Conservation (phyloP, 1,140 invertebrate genomes). For the Ladona fulva region DNA sequence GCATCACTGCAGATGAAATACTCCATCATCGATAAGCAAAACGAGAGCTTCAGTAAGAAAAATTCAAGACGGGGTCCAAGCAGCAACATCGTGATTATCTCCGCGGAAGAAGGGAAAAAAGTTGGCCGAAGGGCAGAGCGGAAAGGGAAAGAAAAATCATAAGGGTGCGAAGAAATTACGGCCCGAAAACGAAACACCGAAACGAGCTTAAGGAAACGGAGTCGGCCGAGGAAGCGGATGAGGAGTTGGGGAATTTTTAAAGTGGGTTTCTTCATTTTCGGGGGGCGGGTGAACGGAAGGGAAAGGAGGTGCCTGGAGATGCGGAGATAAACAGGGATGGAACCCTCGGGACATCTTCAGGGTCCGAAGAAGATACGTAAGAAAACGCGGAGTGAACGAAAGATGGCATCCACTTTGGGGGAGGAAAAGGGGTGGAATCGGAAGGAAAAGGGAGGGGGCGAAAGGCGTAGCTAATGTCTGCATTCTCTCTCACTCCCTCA, state of each 20-base stretch:
- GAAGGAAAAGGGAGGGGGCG: neutral
- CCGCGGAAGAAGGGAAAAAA: too few species aligned
- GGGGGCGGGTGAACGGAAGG: neutral
- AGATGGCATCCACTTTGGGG: neutral
- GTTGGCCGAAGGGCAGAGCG: too few species aligned
- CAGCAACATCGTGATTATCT: too few species aligned
- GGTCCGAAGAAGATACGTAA: neutral
- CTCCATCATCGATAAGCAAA: too few species aligned
- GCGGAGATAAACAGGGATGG: neutral
- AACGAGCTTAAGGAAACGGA: neutral
- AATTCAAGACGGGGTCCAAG: too few species aligned
- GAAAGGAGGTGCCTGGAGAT: neutral
- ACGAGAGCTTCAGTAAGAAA: too few species aligned
- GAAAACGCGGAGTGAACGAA: neutral
- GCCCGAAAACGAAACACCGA: neutral
- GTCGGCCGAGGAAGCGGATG: neutral
- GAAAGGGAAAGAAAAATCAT: too few species aligned
- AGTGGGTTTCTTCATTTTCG: neutral
- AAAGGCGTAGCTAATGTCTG: neutral
- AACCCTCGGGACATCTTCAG: neutral
- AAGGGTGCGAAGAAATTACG: neutral
- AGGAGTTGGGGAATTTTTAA: neutral
- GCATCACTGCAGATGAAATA: too few species aligned
- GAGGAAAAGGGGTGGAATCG: neutral
- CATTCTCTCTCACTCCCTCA: neutral